Conservation (phyloP, 2,888 invertebrate genomes). For the Melolontha melolontha region DNA sequence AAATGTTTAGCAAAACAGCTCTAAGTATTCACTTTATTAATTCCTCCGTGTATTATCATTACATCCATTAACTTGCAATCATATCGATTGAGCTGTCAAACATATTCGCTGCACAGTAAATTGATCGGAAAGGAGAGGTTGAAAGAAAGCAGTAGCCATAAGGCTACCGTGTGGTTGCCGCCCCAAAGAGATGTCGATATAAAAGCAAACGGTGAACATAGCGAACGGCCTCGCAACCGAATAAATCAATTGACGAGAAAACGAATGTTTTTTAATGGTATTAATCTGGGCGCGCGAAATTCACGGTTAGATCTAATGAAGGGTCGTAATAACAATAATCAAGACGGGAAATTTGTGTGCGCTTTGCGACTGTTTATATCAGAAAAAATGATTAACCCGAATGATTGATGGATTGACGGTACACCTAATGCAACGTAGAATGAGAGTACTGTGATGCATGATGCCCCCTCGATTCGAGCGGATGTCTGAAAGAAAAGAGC, state of each 20-base stretch:
- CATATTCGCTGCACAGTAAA: constrained; percentile 19
- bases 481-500: constrained; percentile 12
- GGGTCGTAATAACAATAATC: constrained; percentile 64
- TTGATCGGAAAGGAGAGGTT: constrained; percentile 11
- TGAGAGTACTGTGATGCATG: constrained; percentile 46
- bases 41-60: constrained; percentile 23
- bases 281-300: constrained; percentile 50
- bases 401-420: constrained; percentile 66
- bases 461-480: constrained; percentile 2
- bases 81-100: constrained; percentile 39
- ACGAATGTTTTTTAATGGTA: constrained; percentile 49
- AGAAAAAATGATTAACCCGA: constrained; percentile 30
- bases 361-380: constrained; percentile 65
- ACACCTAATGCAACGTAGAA: constrained; percentile 36
- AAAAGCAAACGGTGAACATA: constrained; percentile 20
- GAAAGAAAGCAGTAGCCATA: constrained; percentile 13
- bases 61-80: constrained; percentile 11
- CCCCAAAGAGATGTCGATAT: constrained; percentile 31
- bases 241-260: constrained; percentile 1
- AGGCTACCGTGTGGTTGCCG: constrained; percentile 26
- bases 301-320: constrained; percentile 63
- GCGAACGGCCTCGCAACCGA: too few species aligned
- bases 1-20: too few species aligned
- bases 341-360: constrained; percentile 61
- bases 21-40: not conserved